Evolutionary conservation across 2,797 vertebrate species (phyloP), one percentile per base, ranked within the genome.

Genomic region (Sparus aurata): DNA sequence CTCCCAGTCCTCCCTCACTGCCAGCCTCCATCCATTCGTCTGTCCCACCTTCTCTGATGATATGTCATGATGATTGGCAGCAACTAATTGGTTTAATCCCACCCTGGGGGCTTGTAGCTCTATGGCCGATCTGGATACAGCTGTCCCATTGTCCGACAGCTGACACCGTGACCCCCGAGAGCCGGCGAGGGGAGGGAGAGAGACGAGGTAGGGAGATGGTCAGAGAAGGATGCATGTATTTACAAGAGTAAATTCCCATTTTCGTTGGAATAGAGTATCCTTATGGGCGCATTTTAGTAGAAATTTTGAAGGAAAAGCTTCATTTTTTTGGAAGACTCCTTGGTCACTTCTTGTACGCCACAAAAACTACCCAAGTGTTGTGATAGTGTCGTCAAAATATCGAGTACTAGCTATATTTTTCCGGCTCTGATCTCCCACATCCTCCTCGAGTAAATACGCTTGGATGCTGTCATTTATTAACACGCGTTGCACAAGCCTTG

Each of bases 71-170:
- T 93, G 93, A 94, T 89, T 93, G 93, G 79, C 93, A 88, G 88
- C 83, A 87, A 74, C 90, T 93, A 93, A 93, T 94, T 94, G 91
- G 91, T 89, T 85, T 94, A 92, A 93, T 89, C 87, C 86, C 85
- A 74, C 85, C 91, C 71, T 7, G 61, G 83, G 88, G 85, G 67
- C 83, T 75, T 79, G 77, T 87, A 68, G 85, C 59, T 85, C 72
- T 78, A 25, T 22, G 84, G 80, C 79, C 87, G 87, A 91, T 91
- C 92, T 93, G 90, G 90, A 91, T 84, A 92, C 93, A 94, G 92
- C 93, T 93, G 93, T 92, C 87, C 87, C 62, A 89, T 94, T 94
- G 92, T 94, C 87, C 89, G 84, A 43, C 85, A 85, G 84, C 79
- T 90, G 90, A 93, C 91, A 93, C 90, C 58, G 0, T 65, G 87